Base-by-base conservation (phyloP, 2,888 invertebrate species). In the Apodemia zela region DNA sequence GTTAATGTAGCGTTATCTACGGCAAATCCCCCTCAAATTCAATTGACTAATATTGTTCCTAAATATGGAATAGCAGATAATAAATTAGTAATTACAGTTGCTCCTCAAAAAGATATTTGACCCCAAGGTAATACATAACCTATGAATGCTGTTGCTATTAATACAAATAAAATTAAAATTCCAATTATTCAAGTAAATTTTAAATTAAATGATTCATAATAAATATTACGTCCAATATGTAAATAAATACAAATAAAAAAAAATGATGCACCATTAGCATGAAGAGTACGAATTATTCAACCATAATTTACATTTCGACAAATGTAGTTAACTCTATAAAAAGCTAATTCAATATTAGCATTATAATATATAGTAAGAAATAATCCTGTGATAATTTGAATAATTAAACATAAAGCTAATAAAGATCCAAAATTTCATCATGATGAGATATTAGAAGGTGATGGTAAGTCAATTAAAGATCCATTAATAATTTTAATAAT, bases 81-180 rank as follows among this genome's bases (percentile, higher is more conserved):
- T n/a, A 42, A n/a, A n/a, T 42, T 42, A 2, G 42, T 42, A 42
- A 42, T 42, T 0, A 42, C 42, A 5, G 42, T 42, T 42, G 42
- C 42, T n/a, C 42, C 42, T 15, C 42, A 42, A 42, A 42, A 42
- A 15, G 42, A 42, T n/a, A 42, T 42, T 42, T 96, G 95, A 8
- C 95, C 95, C 85, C 96, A 96, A 0, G 95, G 95, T 75, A 96
- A 69, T 0, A 96, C 95, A 89, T 96, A 96, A 0, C 96, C 96
- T 92, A 96, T 87, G 81, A 96, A 96, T 25, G 95, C 95, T 60
- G 95, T 94, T 76, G 85, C 94, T 93, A 96, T 96, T 68, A 93
- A 82, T 80, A 94, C 62, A 73, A 96, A 93, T 84, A 95, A 80
- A 79, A 96, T 93, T 66, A 94, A 85, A 61, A 94, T 86, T 62